A percentile compares a stretch with the other conserved stretches of the same genome.
Conservation (phyloP, 2,888 invertebrate species). For the Agrotis ipsilon region DNA sequence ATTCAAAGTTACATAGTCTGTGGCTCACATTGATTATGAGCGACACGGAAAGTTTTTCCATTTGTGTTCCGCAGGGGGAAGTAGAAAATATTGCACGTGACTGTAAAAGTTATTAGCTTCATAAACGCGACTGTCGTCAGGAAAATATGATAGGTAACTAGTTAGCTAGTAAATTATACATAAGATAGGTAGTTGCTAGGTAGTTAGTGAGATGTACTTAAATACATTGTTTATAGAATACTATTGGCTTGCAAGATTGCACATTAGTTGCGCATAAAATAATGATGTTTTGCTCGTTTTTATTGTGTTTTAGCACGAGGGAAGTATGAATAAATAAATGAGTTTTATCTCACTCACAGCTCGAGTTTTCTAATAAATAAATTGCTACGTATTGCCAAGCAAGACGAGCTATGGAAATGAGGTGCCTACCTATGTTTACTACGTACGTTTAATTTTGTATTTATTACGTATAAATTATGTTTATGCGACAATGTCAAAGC, state of each 20-base stretch:
- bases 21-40: conserved; percentile 66
- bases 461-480: too few relatives aligned
- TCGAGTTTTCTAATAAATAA: background rate
- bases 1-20: conserved; percentile 61
- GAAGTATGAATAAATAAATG: background rate
- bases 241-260: conserved; percentile 23
- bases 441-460: too few relatives aligned
- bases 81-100: conserved; percentile 71
- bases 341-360: background rate
- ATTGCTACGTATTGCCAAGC: background rate
- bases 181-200: background rate
- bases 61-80: conserved; percentile 68
- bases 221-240: conserved; percentile 16
- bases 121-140: conserved; percentile 32
- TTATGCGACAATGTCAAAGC: too few relatives aligned
- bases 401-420: background rate
- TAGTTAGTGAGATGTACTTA: background rate
- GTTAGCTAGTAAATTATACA: background rate
- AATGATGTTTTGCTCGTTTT: conserved; percentile 23
- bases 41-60: conserved; percentile 75
- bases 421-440: too few relatives aligned
- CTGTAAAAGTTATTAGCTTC: conserved; percentile 65
- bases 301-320: conserved; percentile 18
- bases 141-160: conserved; percentile 23
- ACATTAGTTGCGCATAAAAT: conserved; percentile 14